Evolutionary conservation across 2,113 vertebrate genomes (phyloP).

Genomic region (Apeltes quadracus): DNA sequence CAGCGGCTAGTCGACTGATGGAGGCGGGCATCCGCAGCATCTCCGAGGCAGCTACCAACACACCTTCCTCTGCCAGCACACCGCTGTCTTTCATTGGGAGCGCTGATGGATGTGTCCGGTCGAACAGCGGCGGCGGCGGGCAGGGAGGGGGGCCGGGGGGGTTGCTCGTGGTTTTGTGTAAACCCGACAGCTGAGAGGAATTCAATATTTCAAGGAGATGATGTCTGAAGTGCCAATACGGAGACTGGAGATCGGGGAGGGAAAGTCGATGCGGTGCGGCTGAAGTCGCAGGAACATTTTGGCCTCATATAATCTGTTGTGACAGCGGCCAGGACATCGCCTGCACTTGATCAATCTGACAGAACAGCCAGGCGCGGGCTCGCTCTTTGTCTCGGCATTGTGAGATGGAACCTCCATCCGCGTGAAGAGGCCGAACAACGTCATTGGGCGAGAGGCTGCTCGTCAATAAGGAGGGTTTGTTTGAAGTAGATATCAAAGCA

Average conservation of each 20-base stretch:
- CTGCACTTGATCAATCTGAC: conserved; percentile 69
- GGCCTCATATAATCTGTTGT: conserved; percentile 78
- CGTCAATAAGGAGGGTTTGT: conserved; percentile 35
- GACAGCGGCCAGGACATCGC: conserved; percentile 69
- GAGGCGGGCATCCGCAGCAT: conserved; percentile 11
- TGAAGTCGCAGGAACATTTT: conserved; percentile 69
- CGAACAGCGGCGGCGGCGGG: conserved; percentile 25
- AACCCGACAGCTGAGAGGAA: conserved; percentile 73
- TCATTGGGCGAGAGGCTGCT: conserved; percentile 43
- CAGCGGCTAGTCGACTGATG: conserved; percentile 32
- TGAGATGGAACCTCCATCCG: conserved; percentile 55
- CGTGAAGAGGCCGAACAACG: conserved; percentile 46
- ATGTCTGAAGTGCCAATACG: conserved; percentile 82
- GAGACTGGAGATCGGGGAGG: conserved; percentile 64
- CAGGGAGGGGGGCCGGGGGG: background rate
- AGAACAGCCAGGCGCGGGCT: conserved; percentile 52
- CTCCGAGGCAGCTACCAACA: background rate
- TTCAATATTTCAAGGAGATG: conserved; percentile 83
- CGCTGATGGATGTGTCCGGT: conserved; percentile 70
- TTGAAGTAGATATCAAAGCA: conserved; percentile 33
- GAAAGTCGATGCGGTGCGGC: conserved; percentile 77
- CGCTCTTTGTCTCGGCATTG: conserved; percentile 53
- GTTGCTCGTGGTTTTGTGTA: conserved; percentile 61
- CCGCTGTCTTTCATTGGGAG: conserved; percentile 62
- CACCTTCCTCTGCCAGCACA: conserved; percentile 13